Evolutionary conservation across 2,888 invertebrate species (phyloP), one percentile per base, ranked within the genome.

Genomic region (Polymixis flavicincta): DNA sequence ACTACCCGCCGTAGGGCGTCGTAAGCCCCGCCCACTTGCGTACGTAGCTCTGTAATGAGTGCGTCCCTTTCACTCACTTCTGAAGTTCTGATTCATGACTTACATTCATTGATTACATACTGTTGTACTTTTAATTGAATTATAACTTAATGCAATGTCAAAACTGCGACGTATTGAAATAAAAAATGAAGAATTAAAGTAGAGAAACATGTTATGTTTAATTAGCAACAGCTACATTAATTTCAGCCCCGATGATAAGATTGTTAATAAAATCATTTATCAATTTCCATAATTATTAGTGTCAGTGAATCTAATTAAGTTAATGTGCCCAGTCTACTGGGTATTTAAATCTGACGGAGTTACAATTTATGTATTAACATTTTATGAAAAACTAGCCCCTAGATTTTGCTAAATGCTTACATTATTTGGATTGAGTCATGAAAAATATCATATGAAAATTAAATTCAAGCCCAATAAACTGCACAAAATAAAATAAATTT

Each of bases 51-150:
- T 85, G 90, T 90, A 91, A 92, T 91, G 87, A 90, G 87, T 85
- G 87, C 86, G 92, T 94, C 95, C 90, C 92, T 91, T 90, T 95
- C 93, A 84, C 90, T 80, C 91, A 78, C 84, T 72, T 82, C 82
- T n/a, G n/a, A n/a, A n/a, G n/a, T n/a, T n/a, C n/a, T 85, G 82
- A 85, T 68, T n/a, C 50, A 73, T 82, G 19, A 68, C 68, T 64
- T 74, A 57, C 50, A 69, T 70, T 69, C 63, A 76, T 67, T 78
- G 77, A 83, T 86, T 83, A 81, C 84, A 76, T 78, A 42, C 45
- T 63, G 52, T 22, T 70, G 6, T 28, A 67, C 57, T 70, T 70
- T n/a, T 70, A 45, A 73, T 65, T 80, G 57, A 55, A 61, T 63
- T 54, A 61, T 42, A 32, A 70, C 52, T 61, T 42, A 63, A 59